Evolutionary conservation across 1,140 invertebrate genomes (phyloP).

Genomic region (Drosophila biarmipes): DNA sequence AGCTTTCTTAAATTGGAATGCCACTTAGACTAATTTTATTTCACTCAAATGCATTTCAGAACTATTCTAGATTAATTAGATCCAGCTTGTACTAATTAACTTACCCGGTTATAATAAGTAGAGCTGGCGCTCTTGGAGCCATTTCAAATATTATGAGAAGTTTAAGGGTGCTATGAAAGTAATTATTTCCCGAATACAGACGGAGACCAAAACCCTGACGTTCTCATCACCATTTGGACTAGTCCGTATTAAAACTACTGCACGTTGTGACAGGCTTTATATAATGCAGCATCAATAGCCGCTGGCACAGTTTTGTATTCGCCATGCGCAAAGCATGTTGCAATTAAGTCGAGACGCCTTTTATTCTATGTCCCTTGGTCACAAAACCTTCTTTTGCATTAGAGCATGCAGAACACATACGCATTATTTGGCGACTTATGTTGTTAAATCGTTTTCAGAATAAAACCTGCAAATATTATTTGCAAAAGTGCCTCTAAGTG

Average conservation of each 20-base stretch:
- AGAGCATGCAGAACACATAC: not conserved
- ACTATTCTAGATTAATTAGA: not conserved
- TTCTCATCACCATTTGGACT: conserved; percentile 15
- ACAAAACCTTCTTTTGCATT: not conserved
- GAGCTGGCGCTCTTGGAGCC: not conserved
- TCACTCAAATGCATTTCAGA: not conserved
- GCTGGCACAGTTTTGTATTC: conserved; percentile 21
- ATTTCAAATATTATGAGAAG: not conserved
- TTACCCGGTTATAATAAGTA: not conserved
- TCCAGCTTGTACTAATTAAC: not conserved
- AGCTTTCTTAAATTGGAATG: not conserved
- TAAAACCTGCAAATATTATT: too few species aligned
- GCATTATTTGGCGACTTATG: not conserved
- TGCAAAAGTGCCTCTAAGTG: too few species aligned
- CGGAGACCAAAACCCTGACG: not conserved
- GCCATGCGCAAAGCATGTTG: conserved; percentile 32
- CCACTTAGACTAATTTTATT: not conserved
- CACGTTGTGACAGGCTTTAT: conserved; percentile 11
- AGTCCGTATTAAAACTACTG: conserved; percentile 14
- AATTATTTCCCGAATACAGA: not conserved
- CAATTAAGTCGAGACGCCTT: conserved; percentile 9
- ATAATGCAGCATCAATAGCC: conserved; percentile 32
- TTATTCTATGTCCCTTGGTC: not conserved
- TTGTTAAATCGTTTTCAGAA: not conserved
- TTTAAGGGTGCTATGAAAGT: not conserved